Evolutionary conservation across 2,888 invertebrate genomes (phyloP), one percentile per base, ranked within the genome.

Genomic region (Tolmerus cingulatus): DNA sequence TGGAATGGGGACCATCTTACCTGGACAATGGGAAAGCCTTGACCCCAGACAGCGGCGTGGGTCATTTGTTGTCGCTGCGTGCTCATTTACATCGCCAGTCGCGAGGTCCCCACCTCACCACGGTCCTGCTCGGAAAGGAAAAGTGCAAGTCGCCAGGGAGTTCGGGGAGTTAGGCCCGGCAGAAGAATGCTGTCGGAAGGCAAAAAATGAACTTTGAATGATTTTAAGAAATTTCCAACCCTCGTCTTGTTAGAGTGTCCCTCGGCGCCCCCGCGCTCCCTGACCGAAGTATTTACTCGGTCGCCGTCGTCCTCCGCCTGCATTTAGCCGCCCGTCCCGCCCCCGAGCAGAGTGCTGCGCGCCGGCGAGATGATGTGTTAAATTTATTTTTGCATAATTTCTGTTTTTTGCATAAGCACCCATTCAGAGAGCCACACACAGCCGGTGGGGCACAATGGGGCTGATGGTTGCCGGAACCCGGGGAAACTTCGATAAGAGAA

Each of bases 101-200:
- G 27, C 66, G 23, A 3, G 23, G 19, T 51, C 51, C n/a, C 9
- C 14, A 34, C 34, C 23, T 2, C 34, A 16, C n/a, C 14, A 3
- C 81, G 14, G 16, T 23, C n/a, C 14, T 14, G 40, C 4, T 14
- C 23, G 79, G 30, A 12, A 79, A 51, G 51, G 34, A 87, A 82
- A 87, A 84, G 86, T 87, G 88, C 87, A 85, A 88, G 85, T 88
- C 88, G 88, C 85, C 74, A 51, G 88, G 88, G 87, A 88, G 86
- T 88, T 86, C 30, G 40, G 74, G 34, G 46, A 86, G 40, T 74
- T 37, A n/a, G 40, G 37, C 23, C 34, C 82, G 57, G 19, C 14
- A 4, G 23, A 23, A 82, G 57, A 86, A 23, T 66, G 66, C 66
- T 66, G 27, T 19, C 23, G 19, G 66, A 66, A 23, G 23, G 66